Base-by-base conservation (phyloP, 2,888 invertebrate genomes). In the Stenolophus ochropezus region DNA sequence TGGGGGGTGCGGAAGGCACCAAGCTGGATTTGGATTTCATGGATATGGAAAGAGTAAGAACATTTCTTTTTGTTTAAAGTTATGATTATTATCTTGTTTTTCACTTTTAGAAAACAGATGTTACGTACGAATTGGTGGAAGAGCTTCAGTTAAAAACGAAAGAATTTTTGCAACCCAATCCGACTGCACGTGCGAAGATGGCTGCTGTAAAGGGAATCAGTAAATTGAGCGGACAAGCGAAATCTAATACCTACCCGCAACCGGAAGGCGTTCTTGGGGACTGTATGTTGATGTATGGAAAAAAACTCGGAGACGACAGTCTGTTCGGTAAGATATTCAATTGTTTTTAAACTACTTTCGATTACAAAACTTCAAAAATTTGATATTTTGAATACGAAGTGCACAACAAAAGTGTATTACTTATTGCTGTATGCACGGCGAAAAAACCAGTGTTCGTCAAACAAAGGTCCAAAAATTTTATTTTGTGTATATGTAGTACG, bases 1-100 rank as follows among this genome's bases (percentile, higher is more conserved):
- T 99, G 95, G 99, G 99, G 84, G 98, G 99, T 89, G 99, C 98
- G 85, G 99, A 99, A 91, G 98, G 99, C 90, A 99, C 99, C 86
- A 98, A 98, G 91, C 93, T 99, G 88, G 99, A 99, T 91, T 94
- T 98, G 90, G 98, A 99, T 88, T 99, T 98, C 90, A 93, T 96
- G 92, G 98, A 99, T 89, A 98, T 99, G 98, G 99, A 99, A 92
- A 95, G 97, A 91, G 98, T 98, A 92, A 93, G 94, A 92, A 93
- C 33, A 42, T 11, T 42, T 42, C 8, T 11, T 11, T 11, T 11
- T 8, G 11, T 42, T 42, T 1, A 1, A 42, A 42, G 33, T 42
- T 42, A 42, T 42, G 33, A 42, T 69, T 42, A 33, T 47, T 49
- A n/a, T 73, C 0, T 11, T 8, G 2, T 42, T 42, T 42, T 42